phyloP scores from a whole-genome alignment of 2,888 invertebrate species.

The Leptogaster cylindrica region DNA sequence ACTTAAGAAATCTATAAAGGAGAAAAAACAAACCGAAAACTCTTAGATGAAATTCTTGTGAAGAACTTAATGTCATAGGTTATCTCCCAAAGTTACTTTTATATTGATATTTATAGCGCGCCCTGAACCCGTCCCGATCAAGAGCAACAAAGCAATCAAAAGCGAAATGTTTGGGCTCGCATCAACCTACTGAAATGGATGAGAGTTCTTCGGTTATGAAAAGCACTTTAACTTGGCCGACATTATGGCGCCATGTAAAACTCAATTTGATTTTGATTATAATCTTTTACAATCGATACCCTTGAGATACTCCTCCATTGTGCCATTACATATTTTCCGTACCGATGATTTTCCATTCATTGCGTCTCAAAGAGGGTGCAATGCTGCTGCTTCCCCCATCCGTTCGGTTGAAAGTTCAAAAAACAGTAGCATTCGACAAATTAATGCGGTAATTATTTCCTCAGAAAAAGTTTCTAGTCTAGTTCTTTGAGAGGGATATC shows the following conservation, averaged over 20 bases:
- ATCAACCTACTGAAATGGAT: no score
- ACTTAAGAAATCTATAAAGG: no score
- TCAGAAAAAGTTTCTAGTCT: slow-evolving; percentile 29
- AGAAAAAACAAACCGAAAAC: no score
- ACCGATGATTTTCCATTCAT: slow-evolving; percentile 35
- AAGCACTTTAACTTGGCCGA: slow-evolving; percentile 40
- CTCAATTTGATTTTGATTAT: slow-evolving; percentile 27
- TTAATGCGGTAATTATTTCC: slow-evolving; percentile 40
- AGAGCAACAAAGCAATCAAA: no score
- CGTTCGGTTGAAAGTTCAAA: not conserved
- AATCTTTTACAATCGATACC: slow-evolving; percentile 28
- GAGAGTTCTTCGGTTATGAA: no score
- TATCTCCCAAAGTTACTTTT: no score
- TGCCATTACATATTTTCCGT: slow-evolving; percentile 35
- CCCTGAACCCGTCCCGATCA: no score
- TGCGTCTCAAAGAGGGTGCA: slow-evolving; percentile 4
- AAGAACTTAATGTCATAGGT: no score
- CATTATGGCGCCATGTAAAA: slow-evolving; percentile 25
- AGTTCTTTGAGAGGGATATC: slow-evolving; percentile 15
- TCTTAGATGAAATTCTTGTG: no score
- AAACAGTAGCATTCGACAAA: slow-evolving; percentile 25
- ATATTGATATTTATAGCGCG: no score
- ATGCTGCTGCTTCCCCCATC: not conserved
- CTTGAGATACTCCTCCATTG: slow-evolving; percentile 9
- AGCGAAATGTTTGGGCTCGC: no score